Base-by-base conservation (phyloP, 2,797 vertebrate species). In the Ambastaia sidthimunki region DNA sequence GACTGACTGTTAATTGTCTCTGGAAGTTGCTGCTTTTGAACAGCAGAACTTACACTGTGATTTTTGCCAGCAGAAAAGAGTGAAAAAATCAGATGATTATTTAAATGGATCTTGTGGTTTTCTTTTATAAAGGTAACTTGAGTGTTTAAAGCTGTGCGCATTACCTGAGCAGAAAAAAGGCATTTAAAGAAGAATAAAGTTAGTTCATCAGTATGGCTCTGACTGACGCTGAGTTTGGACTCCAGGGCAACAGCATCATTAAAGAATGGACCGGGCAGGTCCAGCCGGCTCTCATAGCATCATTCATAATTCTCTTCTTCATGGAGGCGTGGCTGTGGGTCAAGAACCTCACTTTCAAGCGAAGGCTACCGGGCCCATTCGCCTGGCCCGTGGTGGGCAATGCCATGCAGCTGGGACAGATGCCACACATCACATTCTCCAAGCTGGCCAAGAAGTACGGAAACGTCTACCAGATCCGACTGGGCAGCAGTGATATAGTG, bases 361-460 rank as follows among this genome's bases (percentile, higher is more conserved):
- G 71, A 21, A 89, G 88, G 80, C 92, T 93, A 1, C 96, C 95
- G 0, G 95, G 96, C 31, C 95, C 95, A 4, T 94, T 94, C 3
- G 90, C 95, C 1, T 97, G 95, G 95, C 95, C 95, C 0, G 54
- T 96, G 85, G 91, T 96, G 84, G 95, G 95, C 52, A 96, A 97
- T 11, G 94, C 86, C 76, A 92, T 96, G 93, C 95, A 96, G 87
- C 91, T 97, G 82, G 95, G 95, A 50, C 93, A 92, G 80, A 91
- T 95, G 92, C 96, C 95, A 6, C 95, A 96, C 87, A 90, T 94
- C 83, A 92, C 94, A 2, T 94, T 97, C 11, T 81, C 89, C 57
- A 91, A 65, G 48, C 82, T 96, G 52, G 93, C 94, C 0, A 89
- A 90, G 62, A 95, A 92, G 63, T 97, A 96, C 4, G 94, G 96